These are phyloP conservation scores for Larimichthys polyactis DNA, from an alignment of 2,113 vertebrate genomes.

Conservation along the genomic window DNA sequence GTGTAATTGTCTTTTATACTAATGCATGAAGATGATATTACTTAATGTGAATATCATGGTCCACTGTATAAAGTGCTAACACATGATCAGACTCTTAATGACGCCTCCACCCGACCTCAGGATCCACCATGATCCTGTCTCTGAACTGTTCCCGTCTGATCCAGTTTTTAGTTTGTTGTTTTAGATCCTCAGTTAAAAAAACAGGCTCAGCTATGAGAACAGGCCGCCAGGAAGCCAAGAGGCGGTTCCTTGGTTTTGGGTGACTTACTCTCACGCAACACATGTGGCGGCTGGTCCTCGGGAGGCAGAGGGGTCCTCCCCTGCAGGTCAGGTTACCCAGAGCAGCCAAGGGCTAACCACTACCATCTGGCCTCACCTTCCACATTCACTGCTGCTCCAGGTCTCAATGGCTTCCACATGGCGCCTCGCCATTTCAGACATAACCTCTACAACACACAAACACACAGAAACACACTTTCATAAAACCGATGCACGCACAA, in stretches of 20 bases:
- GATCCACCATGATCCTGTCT: constrained; percentile 56
- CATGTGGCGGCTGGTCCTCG: constrained; percentile 77
- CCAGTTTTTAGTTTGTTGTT: constrained; percentile 62
- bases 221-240: constrained; percentile 67
- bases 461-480: constrained; percentile 39
- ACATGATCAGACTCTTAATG: constrained; percentile 16
- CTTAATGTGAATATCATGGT: not conserved
- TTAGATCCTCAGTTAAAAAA: constrained; percentile 69
- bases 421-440: constrained; percentile 60
- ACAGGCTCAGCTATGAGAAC: constrained; percentile 56
- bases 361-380: constrained; percentile 80
- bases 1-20: not conserved
- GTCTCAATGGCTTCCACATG: constrained; percentile 83
- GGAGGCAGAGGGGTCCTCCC: constrained; percentile 76
- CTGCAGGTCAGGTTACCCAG: constrained; percentile 77
- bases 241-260: constrained; percentile 74
- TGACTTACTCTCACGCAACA: constrained; percentile 81
- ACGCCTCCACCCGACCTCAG: constrained; percentile 29
- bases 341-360: constrained; percentile 79
- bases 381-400: constrained; percentile 56
- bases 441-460: constrained; percentile 59
- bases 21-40: not conserved
- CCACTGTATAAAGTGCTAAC: not conserved
- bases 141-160: constrained; percentile 72
- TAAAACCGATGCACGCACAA: constrained; percentile 26